phyloP scores from a whole-genome alignment of 2,113 vertebrate species.

The Otocyon megalotis region DNA sequence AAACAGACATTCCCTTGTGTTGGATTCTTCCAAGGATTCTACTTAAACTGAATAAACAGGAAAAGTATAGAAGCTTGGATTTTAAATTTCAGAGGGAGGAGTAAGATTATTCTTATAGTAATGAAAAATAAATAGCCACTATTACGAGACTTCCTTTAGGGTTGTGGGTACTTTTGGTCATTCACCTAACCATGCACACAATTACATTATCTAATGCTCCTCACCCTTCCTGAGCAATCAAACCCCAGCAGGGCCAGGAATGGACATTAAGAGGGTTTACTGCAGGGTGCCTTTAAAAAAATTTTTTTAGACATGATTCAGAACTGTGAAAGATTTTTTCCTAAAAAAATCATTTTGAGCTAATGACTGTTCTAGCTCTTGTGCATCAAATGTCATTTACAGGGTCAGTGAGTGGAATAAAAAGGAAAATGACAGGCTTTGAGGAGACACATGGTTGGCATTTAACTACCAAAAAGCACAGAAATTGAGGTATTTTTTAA shows the following conservation, averaged over 20 bases:
- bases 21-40: not conserved
- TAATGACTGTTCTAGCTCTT: slow-evolving; percentile 71
- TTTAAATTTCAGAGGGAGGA: slow-evolving; percentile 34
- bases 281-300: not conserved
- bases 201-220: not conserved
- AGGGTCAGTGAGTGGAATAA: slow-evolving; percentile 78
- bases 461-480: slow-evolving; percentile 63
- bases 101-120: not conserved
- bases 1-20: not conserved
- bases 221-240: not conserved
- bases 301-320: slow-evolving; percentile 35
- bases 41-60: not conserved
- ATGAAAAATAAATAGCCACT: not conserved
- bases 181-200: not conserved
- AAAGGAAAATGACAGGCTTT: slow-evolving; percentile 76
- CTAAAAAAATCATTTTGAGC: slow-evolving; percentile 54
- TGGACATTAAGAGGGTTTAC: not conserved
- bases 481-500: slow-evolving; percentile 58
- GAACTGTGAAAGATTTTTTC: slow-evolving; percentile 51
- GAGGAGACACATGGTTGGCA: slow-evolving; percentile 64
- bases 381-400: slow-evolving; percentile 72
- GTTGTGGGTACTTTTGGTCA: not conserved
- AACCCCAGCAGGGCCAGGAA: not conserved
- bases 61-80: not conserved
- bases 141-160: not conserved